Percentiles rank a stretch among this genome's conserved stretches.
phyloP scores from a whole-genome alignment of 1,140 invertebrate genomes.

The Drosophila saltans region DNA sequence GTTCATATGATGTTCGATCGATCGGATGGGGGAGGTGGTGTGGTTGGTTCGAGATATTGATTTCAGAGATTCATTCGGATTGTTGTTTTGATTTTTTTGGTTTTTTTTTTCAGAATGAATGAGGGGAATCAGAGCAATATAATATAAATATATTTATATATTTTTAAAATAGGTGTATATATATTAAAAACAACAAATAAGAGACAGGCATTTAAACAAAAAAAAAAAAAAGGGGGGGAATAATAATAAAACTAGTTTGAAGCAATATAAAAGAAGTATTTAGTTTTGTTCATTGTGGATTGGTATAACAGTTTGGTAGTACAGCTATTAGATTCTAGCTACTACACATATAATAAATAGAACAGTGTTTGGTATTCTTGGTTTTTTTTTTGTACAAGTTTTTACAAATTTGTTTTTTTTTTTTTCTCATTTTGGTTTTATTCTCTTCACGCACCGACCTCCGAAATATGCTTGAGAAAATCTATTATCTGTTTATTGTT shows the following conservation, averaged over 20 bases:
- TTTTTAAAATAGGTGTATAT: conserved; percentile 6
- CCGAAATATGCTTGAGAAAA: conserved; percentile 83
- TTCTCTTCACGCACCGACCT: conserved; percentile 72
- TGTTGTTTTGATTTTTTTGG: conserved; percentile 13
- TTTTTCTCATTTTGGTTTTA: conserved; percentile 34
- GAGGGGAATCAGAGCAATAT: conserved; percentile 58
- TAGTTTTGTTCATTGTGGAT: conserved; percentile 36
- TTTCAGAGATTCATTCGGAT: conserved; percentile 26
- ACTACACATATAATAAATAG: conserved; percentile 15
- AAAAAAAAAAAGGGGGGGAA: conserved; percentile 33
- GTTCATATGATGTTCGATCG: conserved; percentile 4
- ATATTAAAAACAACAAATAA: conserved; percentile 48
- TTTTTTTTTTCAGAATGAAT: conserved; percentile 42
- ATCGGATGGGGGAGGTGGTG: conserved; percentile 9
- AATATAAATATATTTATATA: conserved; percentile 25
- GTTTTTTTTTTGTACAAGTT: conserved; percentile 23
- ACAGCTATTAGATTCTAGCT: conserved; percentile 25
- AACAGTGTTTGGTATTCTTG: conserved; percentile 16
- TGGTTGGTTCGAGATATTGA: conserved; percentile 30
- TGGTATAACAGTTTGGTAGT: conserved; percentile 44
- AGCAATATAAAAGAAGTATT: neutral
- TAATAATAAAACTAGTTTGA: conserved; percentile 1
- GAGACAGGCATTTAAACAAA: conserved; percentile 33
- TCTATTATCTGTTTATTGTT: conserved; percentile 72
- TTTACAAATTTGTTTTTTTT: too few species aligned